Base-by-base conservation (phyloP, 2,113 vertebrate genomes). In the Carollia perspicillata region DNA sequence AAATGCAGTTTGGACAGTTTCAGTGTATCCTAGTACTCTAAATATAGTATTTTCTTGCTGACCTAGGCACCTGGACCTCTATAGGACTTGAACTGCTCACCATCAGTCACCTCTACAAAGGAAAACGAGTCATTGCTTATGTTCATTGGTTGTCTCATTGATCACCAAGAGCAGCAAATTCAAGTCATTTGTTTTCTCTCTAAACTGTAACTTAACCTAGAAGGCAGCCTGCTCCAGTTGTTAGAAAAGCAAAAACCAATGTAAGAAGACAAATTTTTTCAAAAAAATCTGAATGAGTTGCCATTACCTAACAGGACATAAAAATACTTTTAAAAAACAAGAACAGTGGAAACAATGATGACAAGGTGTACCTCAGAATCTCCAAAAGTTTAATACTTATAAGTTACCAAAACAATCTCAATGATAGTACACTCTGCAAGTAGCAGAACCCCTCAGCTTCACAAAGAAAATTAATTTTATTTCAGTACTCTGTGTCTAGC, bases 91-190 rank as follows among this genome's bases (percentile, higher is more conserved):
- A 72, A 60, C 5, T 40, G 5, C 35, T 92, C 86, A 49, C 18
- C 33, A 83, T 60, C 13, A 49, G 8, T 93, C 75, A 95, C 12
- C 18, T 89, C 51, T 55, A 87, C 26, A 49, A 42, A 89, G 5
- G 12, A 26, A 90, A 85, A 78, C 12, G 2, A 65, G 60, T 51
- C 40, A 81, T 37, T 78, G 37, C 12, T 95, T 55, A 71, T 71
- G 40, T 51, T 95, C 26, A 69, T 28, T 79, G 23, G 11, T 47
- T 51, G 51, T 84, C 49, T 88, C 35, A 33, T 78, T 84, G 44
- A 92, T 93, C 63, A 92, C 51, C 35, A 90, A 89, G 23, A 75
- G 94, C 42, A 90, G 94, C 42, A 90, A 58, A 94, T 51, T 71
- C 23, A 85, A 91, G 47, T 75, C 42, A 51, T 69, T 89, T 88